These are phyloP conservation scores for Simalia tracyae DNA, from an alignment of 2,797 vertebrate genomes.

Conservation along the genomic window DNA sequence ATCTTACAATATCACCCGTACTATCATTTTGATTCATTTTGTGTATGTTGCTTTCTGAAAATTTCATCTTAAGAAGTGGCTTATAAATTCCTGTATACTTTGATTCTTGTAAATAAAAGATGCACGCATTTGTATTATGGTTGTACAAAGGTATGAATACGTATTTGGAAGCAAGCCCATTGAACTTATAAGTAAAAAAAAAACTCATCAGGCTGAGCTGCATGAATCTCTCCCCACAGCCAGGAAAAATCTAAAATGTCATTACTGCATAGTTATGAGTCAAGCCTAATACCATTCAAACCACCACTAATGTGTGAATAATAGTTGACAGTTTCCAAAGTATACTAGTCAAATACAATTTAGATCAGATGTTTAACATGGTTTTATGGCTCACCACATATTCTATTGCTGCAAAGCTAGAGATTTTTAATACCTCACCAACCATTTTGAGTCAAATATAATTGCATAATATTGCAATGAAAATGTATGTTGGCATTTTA, in stretches of 20 bases:
- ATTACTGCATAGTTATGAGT: constrained; percentile 29
- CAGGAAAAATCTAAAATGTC: constrained; percentile 24
- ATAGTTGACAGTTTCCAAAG: constrained; percentile 33
- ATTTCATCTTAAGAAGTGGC: neutral
- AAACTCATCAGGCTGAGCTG: neutral
- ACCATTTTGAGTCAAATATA: constrained; percentile 18
- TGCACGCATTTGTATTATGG: neutral
- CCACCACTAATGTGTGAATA: constrained; percentile 31
- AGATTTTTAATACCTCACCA: constrained; percentile 1
- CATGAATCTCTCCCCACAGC: neutral
- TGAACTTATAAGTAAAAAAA: neutral
- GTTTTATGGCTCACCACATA: constrained; percentile 21
- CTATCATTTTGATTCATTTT: neutral
- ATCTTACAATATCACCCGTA: neutral
- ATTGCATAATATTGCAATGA: constrained; percentile 1
- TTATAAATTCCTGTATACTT: neutral
- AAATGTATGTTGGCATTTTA: neutral
- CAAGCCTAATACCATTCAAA: constrained; percentile 31
- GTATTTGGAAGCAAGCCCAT: neutral
- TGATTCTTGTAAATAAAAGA: neutral
- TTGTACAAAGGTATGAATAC: neutral
- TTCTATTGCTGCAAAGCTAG: constrained; percentile 21
- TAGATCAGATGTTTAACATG: constrained; percentile 32
- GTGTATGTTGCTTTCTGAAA: neutral
- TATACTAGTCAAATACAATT: constrained; percentile 34